Base-by-base conservation (phyloP, 2,113 vertebrate species). In the Microtus oregoni region DNA sequence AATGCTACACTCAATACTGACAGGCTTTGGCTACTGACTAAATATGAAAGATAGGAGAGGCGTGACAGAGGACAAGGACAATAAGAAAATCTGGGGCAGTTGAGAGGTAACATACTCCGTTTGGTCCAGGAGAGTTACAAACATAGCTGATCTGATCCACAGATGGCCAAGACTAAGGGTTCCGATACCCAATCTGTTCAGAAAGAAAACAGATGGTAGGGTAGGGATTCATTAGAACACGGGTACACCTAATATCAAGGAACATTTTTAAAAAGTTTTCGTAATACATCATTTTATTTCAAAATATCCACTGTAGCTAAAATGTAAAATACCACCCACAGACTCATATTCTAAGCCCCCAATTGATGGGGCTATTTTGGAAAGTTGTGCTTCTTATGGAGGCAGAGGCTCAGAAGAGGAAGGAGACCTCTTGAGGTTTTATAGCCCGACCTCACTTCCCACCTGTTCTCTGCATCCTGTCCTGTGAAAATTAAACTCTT, bases 181-280 rank as follows among this genome's bases (percentile, higher is more conserved):
- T 76, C 61, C 55, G 70, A 90, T 13, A 78, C 35, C 76, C 70
- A 72, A 10, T 38, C 70, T 72, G 35, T 72, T 72, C 17, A 41
- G 4, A 47, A 72, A 78, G 15, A 76, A 76, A 22, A 35, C 58
- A 7, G 73, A n/a, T 55, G 50, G 89, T 58, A 58, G 41, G 5
- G 20, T 41, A 70, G 58, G 77, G 13, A 76, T 65, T 41, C 26
- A 38, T 32, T 32, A 12, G 58, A 93, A 90, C 50, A 94, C 0
- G 87, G 24, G 13, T 12, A 55, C 26, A 44, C 26, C 17, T 82
- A 78, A 70, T 14, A 68, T 15, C 19, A 55, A 91, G 17, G 67
- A 67, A 50, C 47, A 61, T 67, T 79, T 81, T 90, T 83, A 90
- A 95, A 94, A 94, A 55, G 67, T 75, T n/a, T 93, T 94, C n/a